phyloP scores from a whole-genome alignment of 2,888 invertebrate genomes.

The Drosophila nr. fundita region DNA sequence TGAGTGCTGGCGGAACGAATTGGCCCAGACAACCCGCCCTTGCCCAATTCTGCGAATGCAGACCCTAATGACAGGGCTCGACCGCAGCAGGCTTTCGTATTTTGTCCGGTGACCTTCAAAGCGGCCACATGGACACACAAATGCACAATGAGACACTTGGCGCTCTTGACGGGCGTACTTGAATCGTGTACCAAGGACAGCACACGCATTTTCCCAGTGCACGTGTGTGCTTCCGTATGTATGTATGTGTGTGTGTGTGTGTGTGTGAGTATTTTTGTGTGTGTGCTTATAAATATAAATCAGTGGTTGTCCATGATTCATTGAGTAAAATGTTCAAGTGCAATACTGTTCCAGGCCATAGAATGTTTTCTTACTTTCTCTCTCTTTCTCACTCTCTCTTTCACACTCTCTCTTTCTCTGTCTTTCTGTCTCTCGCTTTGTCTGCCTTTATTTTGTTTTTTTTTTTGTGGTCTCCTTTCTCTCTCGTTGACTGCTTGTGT shows the following conservation, averaged over 20 bases:
- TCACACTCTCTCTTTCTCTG: not conserved
- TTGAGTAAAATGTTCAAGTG: slow-evolving; percentile 69
- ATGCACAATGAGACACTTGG: slow-evolving; percentile 80
- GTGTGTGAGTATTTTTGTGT: slow-evolving; percentile 19
- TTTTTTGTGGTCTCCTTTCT: not conserved
- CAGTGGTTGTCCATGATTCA: slow-evolving; percentile 81
- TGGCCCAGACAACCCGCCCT: slow-evolving; percentile 21
- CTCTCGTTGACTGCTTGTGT: slow-evolving; percentile 12
- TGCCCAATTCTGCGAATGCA: not conserved
- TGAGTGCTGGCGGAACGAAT: slow-evolving; percentile 9
- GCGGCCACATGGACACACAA: slow-evolving; percentile 57
- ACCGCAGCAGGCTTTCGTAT: slow-evolving; percentile 24
- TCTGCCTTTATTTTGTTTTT: not conserved
- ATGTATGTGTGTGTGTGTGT: slow-evolving; percentile 15
- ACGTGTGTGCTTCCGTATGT: slow-evolving; percentile 5
- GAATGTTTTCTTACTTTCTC: not conserved
- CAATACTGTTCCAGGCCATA: slow-evolving; percentile 34
- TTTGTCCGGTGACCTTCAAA: slow-evolving; percentile 56
- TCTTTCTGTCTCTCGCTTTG: slow-evolving; percentile 1
- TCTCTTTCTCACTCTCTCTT: not conserved
- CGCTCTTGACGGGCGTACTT: slow-evolving; percentile 75
- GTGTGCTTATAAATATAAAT: slow-evolving; percentile 74
- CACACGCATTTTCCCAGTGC: slow-evolving; percentile 36
- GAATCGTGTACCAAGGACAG: slow-evolving; percentile 77
- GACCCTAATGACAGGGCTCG: slow-evolving; percentile 68